These are phyloP conservation scores for Gobiocypris rarus DNA, from an alignment of 2,113 vertebrate species.

Conservation along the genomic window DNA sequence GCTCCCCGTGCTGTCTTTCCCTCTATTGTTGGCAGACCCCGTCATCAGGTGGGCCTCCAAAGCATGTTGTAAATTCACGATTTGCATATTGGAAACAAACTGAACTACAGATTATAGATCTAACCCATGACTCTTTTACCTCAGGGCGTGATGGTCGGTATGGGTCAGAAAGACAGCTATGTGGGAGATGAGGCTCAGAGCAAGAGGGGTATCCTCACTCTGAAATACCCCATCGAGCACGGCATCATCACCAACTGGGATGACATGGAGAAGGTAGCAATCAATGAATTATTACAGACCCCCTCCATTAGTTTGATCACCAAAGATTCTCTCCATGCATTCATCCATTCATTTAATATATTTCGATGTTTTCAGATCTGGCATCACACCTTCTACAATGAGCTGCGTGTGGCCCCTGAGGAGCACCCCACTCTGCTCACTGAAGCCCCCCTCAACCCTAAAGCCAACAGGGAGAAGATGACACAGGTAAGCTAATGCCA, in stretches of 20 bases:
- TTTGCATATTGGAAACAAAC: neutral
- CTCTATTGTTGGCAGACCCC: constrained; percentile 96
- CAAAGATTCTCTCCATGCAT: neutral
- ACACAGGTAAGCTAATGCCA: constrained; percentile 79
- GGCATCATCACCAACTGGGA: constrained; percentile 99
- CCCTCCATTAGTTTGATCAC: neutral
- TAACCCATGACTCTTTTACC: constrained; percentile 36
- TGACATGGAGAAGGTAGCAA: constrained; percentile 96
- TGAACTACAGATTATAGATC: neutral
- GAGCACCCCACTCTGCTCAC: constrained; percentile 97
- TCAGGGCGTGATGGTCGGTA: constrained; percentile 98
- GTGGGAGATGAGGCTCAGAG: constrained; percentile 98
- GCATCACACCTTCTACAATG: constrained; percentile 99
- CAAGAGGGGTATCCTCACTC: constrained; percentile 96
- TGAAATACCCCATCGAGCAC: constrained; percentile 98
- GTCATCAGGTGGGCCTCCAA: constrained; percentile 86
- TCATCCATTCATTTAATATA: neutral
- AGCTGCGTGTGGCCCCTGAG: constrained; percentile 95
- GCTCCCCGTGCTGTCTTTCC: constrained; percentile 97
- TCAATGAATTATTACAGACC: neutral
- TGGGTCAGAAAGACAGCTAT: constrained; percentile 99
- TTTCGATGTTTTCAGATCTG: constrained; percentile 84
- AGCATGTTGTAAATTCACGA: neutral
- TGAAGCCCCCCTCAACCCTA: constrained; percentile 97
- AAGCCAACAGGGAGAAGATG: constrained; percentile 99